A percentile compares a stretch with the other conserved stretches of the same genome.
Evolutionary conservation across 2,797 vertebrate species (phyloP).

Genomic region (Xiphorhynchus erythropygius): DNA sequence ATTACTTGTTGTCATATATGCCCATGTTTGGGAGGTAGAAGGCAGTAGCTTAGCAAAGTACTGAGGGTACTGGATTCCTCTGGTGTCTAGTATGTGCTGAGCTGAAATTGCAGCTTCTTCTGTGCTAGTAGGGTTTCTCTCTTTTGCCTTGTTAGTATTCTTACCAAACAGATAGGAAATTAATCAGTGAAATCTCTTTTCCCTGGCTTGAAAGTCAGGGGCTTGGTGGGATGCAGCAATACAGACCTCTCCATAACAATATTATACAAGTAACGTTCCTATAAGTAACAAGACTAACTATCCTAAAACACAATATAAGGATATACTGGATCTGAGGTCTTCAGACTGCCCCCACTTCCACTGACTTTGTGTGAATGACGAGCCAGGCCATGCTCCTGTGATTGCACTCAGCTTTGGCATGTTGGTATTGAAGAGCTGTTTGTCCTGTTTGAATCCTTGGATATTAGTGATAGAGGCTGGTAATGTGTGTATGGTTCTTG

Average conservation of each 20-base stretch:
- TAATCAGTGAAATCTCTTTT: neutral
- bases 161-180: neutral
- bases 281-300: fast-evolving
- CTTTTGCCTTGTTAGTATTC: neutral
- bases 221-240: neutral
- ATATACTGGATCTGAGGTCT: neutral
- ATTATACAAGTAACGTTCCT: neutral
- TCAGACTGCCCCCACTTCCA: neutral
- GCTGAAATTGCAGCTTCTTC: neutral
- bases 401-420: fast-evolving
- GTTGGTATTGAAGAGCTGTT: neutral
- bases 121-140: neutral
- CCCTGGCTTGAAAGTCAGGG: neutral
- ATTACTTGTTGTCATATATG: fast-evolving
- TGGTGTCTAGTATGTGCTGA: neutral
- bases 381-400: neutral
- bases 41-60: neutral
- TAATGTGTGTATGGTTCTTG: neutral
- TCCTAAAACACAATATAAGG: neutral
- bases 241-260: neutral
- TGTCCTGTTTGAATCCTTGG: neutral
- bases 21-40: neutral
- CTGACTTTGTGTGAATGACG: neutral
- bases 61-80: neutral
- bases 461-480: neutral